phyloP scores from a whole-genome alignment of 2,888 invertebrate species.

The Cheilosia variabilis region DNA sequence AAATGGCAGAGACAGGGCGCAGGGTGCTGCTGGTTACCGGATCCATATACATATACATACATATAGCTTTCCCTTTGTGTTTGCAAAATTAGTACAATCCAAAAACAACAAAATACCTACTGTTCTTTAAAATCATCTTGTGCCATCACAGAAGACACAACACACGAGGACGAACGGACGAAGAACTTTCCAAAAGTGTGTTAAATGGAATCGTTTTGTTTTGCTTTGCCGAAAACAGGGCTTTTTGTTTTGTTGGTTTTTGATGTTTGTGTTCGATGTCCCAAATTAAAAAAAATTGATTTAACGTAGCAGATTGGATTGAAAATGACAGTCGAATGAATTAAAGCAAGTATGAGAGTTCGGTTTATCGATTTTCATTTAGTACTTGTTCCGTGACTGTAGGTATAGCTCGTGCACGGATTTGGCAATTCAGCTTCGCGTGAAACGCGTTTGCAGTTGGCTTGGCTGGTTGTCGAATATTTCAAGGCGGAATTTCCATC shows the following conservation, averaged over 20 bases:
- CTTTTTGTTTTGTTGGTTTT: slow-evolving; percentile 10
- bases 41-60: not conserved
- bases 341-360: too few species aligned
- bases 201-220: slow-evolving; percentile 35
- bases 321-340: too few species aligned
- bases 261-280: not conserved
- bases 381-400: too few species aligned
- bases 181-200: slow-evolving; percentile 30
- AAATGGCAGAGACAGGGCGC: slow-evolving; percentile 33
- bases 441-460: too few species aligned
- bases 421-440: too few species aligned
- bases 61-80: slow-evolving; percentile 22
- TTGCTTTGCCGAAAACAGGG: not conserved
- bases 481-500: too few species aligned
- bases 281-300: not conserved
- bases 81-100: slow-evolving; percentile 22
- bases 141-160: not conserved
- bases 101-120: slow-evolving; percentile 7
- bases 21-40: not conserved
- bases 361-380: too few species aligned
- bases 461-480: too few species aligned
- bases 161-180: slow-evolving; percentile 3
- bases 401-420: too few species aligned
- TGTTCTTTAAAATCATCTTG: slow-evolving; percentile 18
- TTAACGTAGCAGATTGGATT: not conserved